These are phyloP conservation scores for Lerema accius DNA, from an alignment of 1,140 invertebrate genomes.

Conservation along the genomic window DNA sequence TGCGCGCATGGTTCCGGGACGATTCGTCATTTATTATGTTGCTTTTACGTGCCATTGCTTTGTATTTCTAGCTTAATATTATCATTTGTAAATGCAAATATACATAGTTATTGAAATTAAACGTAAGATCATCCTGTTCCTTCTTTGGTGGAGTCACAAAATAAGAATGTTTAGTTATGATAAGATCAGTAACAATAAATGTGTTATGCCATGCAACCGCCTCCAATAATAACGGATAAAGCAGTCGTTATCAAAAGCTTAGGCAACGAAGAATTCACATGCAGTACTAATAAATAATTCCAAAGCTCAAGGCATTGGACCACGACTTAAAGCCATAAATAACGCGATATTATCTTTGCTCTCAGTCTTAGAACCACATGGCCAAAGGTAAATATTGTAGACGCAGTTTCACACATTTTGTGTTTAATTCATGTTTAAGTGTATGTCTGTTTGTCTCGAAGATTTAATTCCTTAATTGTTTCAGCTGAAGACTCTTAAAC, in stretches of 20 bases:
- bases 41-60: constrained; percentile 24
- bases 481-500: too few relatives aligned
- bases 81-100: constrained; percentile 26
- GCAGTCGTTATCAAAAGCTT: constrained; percentile 38
- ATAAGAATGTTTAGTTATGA: constrained; percentile 16
- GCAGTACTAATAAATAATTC: constrained; percentile 33
- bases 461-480: too few relatives aligned
- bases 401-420: constrained; percentile 11
- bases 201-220: constrained; percentile 13
- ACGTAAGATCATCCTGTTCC: neutral
- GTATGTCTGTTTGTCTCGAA: too few relatives aligned
- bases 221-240: constrained; percentile 32
- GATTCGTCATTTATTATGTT: constrained; percentile 37
- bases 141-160: constrained; percentile 7
- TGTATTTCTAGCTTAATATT: constrained; percentile 17
- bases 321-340: constrained; percentile 57
- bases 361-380: constrained; percentile 36
- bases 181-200: constrained; percentile 25
- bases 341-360: constrained; percentile 53
- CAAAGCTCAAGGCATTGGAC: constrained; percentile 51
- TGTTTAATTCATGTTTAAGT: too few relatives aligned
- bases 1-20: constrained; percentile 38
- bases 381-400: constrained; percentile 25
- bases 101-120: constrained; percentile 2
- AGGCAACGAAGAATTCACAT: constrained; percentile 55